Base-by-base conservation (phyloP, 1,140 invertebrate genomes). In the Macrobrachium nipponense region DNA sequence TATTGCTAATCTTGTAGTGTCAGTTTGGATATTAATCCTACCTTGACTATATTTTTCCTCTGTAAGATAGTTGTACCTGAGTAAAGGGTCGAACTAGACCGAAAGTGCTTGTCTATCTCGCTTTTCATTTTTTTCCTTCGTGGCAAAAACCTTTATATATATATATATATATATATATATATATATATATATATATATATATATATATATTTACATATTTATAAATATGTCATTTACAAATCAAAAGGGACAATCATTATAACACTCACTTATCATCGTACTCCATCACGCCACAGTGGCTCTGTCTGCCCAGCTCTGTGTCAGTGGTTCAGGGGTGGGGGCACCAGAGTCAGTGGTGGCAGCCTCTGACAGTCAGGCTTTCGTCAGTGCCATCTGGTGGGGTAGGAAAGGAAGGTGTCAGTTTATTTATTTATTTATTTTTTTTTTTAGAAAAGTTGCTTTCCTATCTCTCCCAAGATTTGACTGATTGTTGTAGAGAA, bases 331-430 rank as follows among this genome's bases (percentile, higher is more conserved):
- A 61, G 91, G 87, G 60, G 91, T 92, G 17, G 91, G 87, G 17
- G 91, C 90, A 12, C 91, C 91, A 60, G 92, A 92, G 88, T 93
- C 93, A 82, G 93, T 90, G 60, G 93, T 92, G 90, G 90, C 93
- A 93, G 76, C 91, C 91, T 51, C 93, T 89, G 27, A 93, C 90
- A n/a, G 91, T 88, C 87, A 92, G 89, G 18, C 89, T 90, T 81
- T 91, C 86, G 51, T 88, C 14, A 0, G 64, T 81, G 14, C 81
- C 36, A 73, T 88, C 87, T 77, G 62, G 70, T 75, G n/a, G n/a
- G 68, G 66, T 0, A 68, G 64, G 23, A 70, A 81, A 62, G 58
- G 44, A 12, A 43, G 18, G 15, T 15, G 51, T 27, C 2, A 7
- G 59, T 5, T 62, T 70, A 15, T 70, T 70, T 70, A 70, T n/a